phyloP scores from a whole-genome alignment of 2,797 vertebrate genomes.

The Ispidina picta region DNA sequence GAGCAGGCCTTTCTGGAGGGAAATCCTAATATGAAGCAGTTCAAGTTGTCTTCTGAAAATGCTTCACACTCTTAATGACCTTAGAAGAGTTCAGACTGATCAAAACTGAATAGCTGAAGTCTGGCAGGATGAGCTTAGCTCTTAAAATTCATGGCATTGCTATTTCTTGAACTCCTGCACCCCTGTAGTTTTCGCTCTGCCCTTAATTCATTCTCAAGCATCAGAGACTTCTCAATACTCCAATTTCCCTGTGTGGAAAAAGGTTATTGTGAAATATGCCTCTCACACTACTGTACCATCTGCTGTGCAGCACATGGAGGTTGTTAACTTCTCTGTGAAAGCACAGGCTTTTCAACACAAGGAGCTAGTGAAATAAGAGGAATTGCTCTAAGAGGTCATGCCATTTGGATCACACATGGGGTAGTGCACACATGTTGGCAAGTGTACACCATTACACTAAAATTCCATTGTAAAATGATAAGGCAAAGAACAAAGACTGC shows the following conservation, averaged over 20 bases:
- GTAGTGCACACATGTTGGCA: not conserved
- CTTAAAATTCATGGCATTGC: not conserved
- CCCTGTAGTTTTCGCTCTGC: not conserved
- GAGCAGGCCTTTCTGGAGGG: not conserved
- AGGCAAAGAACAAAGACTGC: not conserved
- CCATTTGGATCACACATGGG: not conserved
- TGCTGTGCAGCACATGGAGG: constrained; percentile 44
- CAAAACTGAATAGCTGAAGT: not conserved
- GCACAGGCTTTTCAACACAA: constrained; percentile 36
- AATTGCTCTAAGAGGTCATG: not conserved
- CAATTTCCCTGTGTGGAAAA: not conserved
- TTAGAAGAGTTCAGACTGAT: not conserved
- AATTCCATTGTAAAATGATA: not conserved
- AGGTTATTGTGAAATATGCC: constrained; percentile 55
- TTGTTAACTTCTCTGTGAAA: constrained; percentile 28
- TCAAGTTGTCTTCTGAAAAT: not conserved
- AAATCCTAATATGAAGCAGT: not conserved
- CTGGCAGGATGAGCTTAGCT: not conserved
- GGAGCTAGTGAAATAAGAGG: constrained; percentile 1
- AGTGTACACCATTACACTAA: not conserved
- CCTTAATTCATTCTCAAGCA: not conserved
- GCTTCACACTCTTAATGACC: not conserved
- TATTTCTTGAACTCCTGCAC: not conserved
- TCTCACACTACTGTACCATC: constrained; percentile 34
- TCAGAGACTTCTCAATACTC: constrained; percentile 8